A percentile compares a stretch with the other conserved stretches of the same genome.
Evolutionary conservation across 1,140 invertebrate genomes (phyloP).

Genomic region (Goniozus legneri): DNA sequence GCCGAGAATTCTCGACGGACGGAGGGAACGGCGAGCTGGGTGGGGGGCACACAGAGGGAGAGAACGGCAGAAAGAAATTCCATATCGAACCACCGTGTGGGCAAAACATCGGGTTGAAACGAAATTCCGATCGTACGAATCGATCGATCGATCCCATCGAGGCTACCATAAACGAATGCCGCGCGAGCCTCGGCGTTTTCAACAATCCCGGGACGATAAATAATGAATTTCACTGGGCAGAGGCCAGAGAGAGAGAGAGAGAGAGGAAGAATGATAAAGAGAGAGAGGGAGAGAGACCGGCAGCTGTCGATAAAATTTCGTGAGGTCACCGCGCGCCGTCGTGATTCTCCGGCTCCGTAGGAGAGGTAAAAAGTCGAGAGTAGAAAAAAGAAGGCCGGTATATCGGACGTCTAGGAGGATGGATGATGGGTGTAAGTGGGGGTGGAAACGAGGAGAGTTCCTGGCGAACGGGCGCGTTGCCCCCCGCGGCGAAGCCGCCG

Average conservation of each 20-base stretch:
- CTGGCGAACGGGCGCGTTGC: constrained; percentile 20
- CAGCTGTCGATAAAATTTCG: constrained; percentile 7
- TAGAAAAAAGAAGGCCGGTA: neutral
- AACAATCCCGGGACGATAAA: too few species aligned
- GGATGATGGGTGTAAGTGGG: constrained; percentile 2
- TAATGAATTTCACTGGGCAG: too few species aligned
- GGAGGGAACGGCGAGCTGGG: too few species aligned
- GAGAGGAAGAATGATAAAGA: neutral
- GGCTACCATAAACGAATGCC: too few species aligned
- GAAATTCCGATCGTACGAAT: too few species aligned
- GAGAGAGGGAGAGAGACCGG: neutral
- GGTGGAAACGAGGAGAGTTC: constrained; percentile 6
- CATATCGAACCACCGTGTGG: too few species aligned
- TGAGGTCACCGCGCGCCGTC: neutral
- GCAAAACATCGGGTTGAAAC: too few species aligned
- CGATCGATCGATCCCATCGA: too few species aligned
- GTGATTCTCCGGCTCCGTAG: neutral
- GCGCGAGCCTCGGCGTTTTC: too few species aligned
- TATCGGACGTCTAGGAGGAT: neutral
- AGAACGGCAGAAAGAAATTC: too few species aligned
- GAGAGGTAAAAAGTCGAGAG: neutral
- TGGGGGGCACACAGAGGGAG: too few species aligned
- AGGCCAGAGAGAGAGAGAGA: neutral
- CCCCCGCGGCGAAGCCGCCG: constrained; percentile 45
- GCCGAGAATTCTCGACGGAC: too few species aligned